Conservation (phyloP, 2,797 vertebrate genomes). For the Ctenosaura bakeri region DNA sequence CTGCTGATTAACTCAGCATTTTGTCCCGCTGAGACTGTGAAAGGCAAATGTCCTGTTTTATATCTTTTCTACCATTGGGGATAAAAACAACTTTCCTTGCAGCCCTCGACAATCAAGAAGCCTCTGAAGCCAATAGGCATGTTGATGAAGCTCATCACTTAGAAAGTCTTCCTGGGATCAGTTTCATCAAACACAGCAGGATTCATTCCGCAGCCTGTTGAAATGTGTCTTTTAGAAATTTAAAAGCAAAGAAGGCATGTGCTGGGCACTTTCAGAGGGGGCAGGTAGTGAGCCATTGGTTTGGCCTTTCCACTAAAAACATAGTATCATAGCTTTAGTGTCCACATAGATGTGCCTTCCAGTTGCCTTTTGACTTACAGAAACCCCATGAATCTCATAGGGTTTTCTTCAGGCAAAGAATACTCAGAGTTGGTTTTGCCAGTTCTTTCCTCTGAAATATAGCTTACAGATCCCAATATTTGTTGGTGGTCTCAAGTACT, state of each 20-base stretch:
- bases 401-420: too few relatives aligned
- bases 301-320: neutral
- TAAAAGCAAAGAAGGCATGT: neutral
- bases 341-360: too few relatives aligned
- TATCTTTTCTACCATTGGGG: slow-evolving; percentile 35
- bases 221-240: slow-evolving; percentile 25
- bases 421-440: too few relatives aligned
- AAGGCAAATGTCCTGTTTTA: slow-evolving; percentile 41
- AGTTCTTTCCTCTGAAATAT: too few relatives aligned
- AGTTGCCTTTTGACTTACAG: too few relatives aligned
- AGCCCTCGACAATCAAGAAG: slow-evolving; percentile 41
- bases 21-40: neutral
- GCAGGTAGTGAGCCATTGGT: neutral
- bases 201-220: neutral
- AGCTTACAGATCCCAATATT: too few relatives aligned
- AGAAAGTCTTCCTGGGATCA: slow-evolving; percentile 20
- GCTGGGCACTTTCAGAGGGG: neutral
- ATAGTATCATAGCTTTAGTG: neutral
- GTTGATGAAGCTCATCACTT: slow-evolving; percentile 14
- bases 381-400: too few relatives aligned
- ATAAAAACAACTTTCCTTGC: slow-evolving; percentile 31
- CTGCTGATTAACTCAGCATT: slow-evolving; percentile 11
- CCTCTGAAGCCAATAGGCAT: slow-evolving; percentile 3
- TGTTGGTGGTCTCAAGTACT: too few relatives aligned
- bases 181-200: slow-evolving; percentile 14